A percentile compares a stretch with the other conserved stretches of the same genome.
Evolutionary conservation across 2,797 vertebrate species (phyloP).

Genomic region (Scyliorhinus canicula): DNA sequence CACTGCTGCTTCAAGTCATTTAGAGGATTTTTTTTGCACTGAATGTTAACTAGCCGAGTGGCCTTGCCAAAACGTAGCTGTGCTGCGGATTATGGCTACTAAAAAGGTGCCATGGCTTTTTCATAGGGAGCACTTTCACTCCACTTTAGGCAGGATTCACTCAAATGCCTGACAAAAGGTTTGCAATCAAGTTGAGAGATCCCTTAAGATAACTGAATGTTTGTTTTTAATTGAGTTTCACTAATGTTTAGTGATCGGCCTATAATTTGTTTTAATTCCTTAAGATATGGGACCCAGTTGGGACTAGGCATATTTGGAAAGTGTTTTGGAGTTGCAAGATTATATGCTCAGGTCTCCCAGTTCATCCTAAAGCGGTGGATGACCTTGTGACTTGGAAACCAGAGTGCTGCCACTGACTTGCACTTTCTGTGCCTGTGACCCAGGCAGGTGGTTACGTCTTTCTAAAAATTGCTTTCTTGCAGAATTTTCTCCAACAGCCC

Average conservation of each 20-base stretch:
- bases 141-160: neutral
- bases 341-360: neutral
- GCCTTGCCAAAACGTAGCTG: too few species aligned
- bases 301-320: neutral
- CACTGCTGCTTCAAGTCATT: neutral
- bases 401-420: neutral
- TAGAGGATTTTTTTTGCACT: neutral
- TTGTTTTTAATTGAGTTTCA: neutral
- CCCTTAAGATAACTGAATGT: neutral
- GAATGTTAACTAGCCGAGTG: neutral
- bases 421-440: neutral
- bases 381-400: neutral
- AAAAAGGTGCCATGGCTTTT: neutral
- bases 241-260: neutral
- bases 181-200: slow-evolving; percentile 9
- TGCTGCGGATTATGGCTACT: neutral
- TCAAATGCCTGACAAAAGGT: neutral
- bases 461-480: neutral
- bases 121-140: neutral
- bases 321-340: neutral
- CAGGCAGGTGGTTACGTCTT: neutral
- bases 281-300: neutral
- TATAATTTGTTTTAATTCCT: neutral
- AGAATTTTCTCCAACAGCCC: neutral
- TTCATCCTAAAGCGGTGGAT: neutral